Evolutionary conservation across 2,113 vertebrate species (phyloP).

Genomic region (Hystrix cristata): DNA sequence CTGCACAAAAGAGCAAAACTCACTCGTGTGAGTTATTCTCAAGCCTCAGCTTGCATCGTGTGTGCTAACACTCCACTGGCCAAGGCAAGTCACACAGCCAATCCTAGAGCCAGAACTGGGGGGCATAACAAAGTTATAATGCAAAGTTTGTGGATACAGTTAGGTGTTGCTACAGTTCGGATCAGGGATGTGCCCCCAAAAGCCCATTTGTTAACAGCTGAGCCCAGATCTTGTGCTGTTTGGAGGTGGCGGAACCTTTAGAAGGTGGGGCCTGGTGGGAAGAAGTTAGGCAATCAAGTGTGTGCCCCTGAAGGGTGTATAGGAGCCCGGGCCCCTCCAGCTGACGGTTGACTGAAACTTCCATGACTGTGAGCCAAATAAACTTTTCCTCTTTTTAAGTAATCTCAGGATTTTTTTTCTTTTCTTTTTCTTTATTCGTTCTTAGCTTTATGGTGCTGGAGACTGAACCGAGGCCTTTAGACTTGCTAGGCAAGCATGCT

Average conservation of each 20-base stretch:
- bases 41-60: neutral
- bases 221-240: too few species aligned
- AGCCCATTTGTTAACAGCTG: neutral
- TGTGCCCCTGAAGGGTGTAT: neutral
- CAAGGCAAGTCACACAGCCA: neutral
- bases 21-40: neutral
- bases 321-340: neutral
- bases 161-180: neutral
- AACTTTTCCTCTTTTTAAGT: neutral
- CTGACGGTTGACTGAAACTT: neutral
- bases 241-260: neutral
- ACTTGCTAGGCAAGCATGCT: neutral
- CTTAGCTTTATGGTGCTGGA: neutral
- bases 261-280: neutral
- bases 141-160: neutral
- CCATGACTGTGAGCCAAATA: neutral
- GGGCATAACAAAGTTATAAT: neutral
- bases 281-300: neutral
- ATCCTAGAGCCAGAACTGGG: neutral
- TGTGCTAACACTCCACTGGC: neutral
- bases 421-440: neutral
- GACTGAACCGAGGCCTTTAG: neutral
- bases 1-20: neutral
- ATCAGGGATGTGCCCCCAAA: neutral
- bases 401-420: neutral